These are phyloP conservation scores for Spilogale gracilis DNA, from an alignment of 2,113 vertebrate species.

Conservation along the genomic window DNA sequence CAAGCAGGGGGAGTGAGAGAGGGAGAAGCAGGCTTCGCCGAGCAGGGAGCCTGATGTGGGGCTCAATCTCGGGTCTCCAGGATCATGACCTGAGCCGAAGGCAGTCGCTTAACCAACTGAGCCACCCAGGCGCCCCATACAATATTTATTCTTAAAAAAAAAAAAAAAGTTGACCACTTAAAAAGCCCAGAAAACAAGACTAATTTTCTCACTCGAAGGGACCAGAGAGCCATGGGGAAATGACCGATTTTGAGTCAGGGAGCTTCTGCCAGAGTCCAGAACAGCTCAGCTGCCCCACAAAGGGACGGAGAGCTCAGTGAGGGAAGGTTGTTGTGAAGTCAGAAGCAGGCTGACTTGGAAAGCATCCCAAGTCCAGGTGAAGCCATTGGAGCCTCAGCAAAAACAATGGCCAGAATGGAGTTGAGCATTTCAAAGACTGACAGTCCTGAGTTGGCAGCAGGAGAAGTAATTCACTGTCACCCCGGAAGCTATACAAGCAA, in stretches of 20 bases:
- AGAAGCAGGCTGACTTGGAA: background rate
- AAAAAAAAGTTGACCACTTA: background rate
- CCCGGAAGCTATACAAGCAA: background rate
- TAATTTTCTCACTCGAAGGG: background rate
- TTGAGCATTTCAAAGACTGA: background rate
- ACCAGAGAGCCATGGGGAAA: background rate
- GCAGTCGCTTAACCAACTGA: too few species aligned
- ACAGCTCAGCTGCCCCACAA: background rate
- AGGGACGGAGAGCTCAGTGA: background rate
- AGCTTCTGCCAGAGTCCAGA: background rate
- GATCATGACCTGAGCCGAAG: too few species aligned
- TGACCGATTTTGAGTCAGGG: background rate
- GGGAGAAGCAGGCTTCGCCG: too few species aligned
- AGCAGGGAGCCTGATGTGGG: too few species aligned
- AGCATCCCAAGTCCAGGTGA: background rate
- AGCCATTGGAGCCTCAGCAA: background rate
- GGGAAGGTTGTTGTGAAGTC: background rate
- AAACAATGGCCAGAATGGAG: background rate
- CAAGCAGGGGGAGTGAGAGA: too few species aligned
- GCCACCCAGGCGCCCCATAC: too few species aligned
- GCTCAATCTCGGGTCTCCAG: too few species aligned
- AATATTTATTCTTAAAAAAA: background rate
- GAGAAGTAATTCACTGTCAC: background rate
- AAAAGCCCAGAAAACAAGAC: background rate
- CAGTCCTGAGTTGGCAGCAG: background rate